Evolutionary conservation across 2,797 vertebrate genomes (phyloP), one percentile per base, ranked within the genome.

Genomic region (Sebastes baramenuke): DNA sequence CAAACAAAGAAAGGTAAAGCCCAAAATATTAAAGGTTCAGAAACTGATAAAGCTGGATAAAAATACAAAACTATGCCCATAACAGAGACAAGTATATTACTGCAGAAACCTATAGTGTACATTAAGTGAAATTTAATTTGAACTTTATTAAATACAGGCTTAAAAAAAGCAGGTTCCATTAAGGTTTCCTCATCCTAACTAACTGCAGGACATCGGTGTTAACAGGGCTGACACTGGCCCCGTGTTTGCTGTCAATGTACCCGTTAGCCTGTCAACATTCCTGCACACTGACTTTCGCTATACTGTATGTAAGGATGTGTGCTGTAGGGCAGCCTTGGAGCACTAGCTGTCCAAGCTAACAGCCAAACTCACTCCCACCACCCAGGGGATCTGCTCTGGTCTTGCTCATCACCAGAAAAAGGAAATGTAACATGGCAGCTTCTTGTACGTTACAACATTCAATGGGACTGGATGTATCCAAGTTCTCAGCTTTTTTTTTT

Each of bases 351-450:
- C 71, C 29, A 61, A 70, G 67, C 72, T 52, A 78, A 86, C 67
- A 87, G 81, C 55, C 68, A 74, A 85, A 70, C 79, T 67, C 59
- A 56, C 79, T 80, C 56, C 54, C 38, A 27, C 89, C 66, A 27
- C 89, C 66, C 78, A 1, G 24, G 82, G 81, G 84, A 88, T 75
- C 64, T 36, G 67, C 67, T 92, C 90, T 93, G 90, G 83, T 89
- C 72, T 88, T 59, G 75, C 85, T 93, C 88, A 91, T 88, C 88
- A 76, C 74, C 18, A 30, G 61, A 75, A 80, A 81, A 67, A 81
- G 89, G 73, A 92, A 94, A 93, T 84, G 60, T 55, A 88, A 92
- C 86, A 88, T 87, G 93, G 83, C 92, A 93, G 89, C 72, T 88
- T 74, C 69, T 85, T 81, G 79, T 75, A 81, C 54, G 70, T 81